These are phyloP conservation scores for Moxostoma hubbsi DNA, from an alignment of 2,797 vertebrate genomes.

Conservation along the genomic window DNA sequence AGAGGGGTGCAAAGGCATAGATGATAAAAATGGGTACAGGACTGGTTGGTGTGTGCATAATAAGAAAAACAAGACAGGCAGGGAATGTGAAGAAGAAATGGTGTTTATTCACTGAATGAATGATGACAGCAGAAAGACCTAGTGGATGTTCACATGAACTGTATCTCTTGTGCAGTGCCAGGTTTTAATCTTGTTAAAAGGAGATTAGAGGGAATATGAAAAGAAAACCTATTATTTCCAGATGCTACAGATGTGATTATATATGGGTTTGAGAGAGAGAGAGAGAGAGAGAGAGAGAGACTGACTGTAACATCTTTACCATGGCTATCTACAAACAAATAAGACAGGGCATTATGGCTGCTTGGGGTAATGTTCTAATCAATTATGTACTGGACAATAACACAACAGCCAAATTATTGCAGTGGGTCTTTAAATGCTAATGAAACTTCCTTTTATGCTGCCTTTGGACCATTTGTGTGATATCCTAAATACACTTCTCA, in stretches of 20 bases:
- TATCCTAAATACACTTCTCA: neutral
- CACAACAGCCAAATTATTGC: constrained; percentile 7
- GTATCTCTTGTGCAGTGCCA: constrained; percentile 50
- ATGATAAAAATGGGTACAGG: neutral
- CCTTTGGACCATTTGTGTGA: neutral
- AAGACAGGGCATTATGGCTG: constrained; percentile 22
- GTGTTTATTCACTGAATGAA: constrained; percentile 29
- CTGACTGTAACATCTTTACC: constrained; percentile 3
- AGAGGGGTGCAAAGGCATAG: neutral
- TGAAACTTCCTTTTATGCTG: neutral
- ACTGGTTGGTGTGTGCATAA: neutral
- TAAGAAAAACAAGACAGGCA: neutral
- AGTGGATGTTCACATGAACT: constrained; percentile 47
- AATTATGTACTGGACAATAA: constrained; percentile 17
- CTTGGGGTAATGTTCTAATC: constrained; percentile 10
- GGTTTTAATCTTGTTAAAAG: constrained; percentile 59
- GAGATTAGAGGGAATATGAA: constrained; percentile 45
- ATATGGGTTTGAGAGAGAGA: neutral
- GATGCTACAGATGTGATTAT: constrained; percentile 56
- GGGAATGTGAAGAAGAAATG: constrained; percentile 3
- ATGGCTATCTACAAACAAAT: constrained; percentile 25
- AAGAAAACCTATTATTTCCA: constrained; percentile 56
- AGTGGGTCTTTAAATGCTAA: neutral
- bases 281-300: neutral
- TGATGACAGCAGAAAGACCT: constrained; percentile 35